Conservation (phyloP, 2,797 vertebrate genomes). For the Melanotaenia nigrans region DNA sequence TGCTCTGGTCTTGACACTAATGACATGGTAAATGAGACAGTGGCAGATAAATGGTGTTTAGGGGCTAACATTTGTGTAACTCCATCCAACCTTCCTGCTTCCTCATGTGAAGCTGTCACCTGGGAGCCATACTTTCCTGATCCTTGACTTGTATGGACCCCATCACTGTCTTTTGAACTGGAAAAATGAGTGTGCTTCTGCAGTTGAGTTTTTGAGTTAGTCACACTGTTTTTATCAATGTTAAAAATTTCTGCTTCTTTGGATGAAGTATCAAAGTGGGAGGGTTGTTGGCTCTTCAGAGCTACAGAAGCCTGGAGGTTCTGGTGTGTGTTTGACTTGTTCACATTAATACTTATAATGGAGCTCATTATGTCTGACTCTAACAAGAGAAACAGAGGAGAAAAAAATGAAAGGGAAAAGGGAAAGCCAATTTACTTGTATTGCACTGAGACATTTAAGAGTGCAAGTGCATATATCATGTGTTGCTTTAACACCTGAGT, state of each 20-base stretch:
- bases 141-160: background rate
- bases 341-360: constrained; percentile 22
- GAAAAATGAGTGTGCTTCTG: constrained; percentile 6
- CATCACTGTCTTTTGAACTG: constrained; percentile 18
- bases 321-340: constrained; percentile 26
- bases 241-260: constrained; percentile 43
- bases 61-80: background rate
- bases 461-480: background rate
- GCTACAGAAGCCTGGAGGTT: constrained; percentile 27
- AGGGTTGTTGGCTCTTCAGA: constrained; percentile 47
- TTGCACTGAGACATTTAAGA: background rate
- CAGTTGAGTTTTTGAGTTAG: constrained; percentile 5
- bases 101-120: background rate
- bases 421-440: background rate
- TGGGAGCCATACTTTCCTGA: background rate
- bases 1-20: constrained; percentile 8
- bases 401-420: background rate
- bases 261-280: constrained; percentile 26
- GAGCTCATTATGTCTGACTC: constrained; percentile 73
- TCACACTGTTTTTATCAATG: constrained; percentile 8
- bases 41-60: constrained; percentile 3
- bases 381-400: constrained; percentile 34
- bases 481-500: background rate
- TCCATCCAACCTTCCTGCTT: background rate
- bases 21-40: constrained; percentile 13